Evolutionary conservation across 2,888 invertebrate genomes (phyloP), one percentile per base, ranked within the genome.

Genomic region (Entomobrya multifasciata): DNA sequence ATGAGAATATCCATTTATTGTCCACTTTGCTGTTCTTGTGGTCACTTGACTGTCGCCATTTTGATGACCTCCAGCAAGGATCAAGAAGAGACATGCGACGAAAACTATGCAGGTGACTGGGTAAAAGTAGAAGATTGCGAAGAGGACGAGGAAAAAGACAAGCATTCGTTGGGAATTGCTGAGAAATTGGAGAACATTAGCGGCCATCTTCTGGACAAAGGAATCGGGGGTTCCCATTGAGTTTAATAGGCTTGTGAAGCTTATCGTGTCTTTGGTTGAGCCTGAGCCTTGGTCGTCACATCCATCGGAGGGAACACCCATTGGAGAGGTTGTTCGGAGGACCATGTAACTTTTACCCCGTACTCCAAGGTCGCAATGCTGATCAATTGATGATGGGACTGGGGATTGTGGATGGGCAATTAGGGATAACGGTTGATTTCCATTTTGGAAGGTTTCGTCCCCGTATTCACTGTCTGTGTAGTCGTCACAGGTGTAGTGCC

Each of bases 21-120:
- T 72, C 88, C 88, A 88, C 36, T 77, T 76, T 2, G 87, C 84
- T 5, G 87, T 84, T 20, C 87, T 36, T 4, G 70, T 84, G 0
- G 70, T 67, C 11, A 36, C 5, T 20, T 72, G 60, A 10, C 2
- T 36, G 1, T 80, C 80, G 1, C 36, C 82, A 11, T 57, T 72
- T 8, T 22, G 49, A 5, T 82, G 55, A 27, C 72, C 82, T n/a
- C 82, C 57, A 22, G 74, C 0, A 0, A 82, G 17, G 27, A 60
- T 20, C n/a, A 72, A 0, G 13, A 17, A 0, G n/a, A 82, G 2
- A 2, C 60, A 10, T 1, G 30, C 72, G 11, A 74, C 0, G 1
- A 82, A 2, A 8, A 74, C 10, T 1, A 65, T 60, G 6, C 55
- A 57, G 27, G 25, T 44, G 17, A 72, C 6, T 0, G 82, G 82